phyloP scores from a whole-genome alignment of 2,797 vertebrate species.

The Columba guinea region DNA sequence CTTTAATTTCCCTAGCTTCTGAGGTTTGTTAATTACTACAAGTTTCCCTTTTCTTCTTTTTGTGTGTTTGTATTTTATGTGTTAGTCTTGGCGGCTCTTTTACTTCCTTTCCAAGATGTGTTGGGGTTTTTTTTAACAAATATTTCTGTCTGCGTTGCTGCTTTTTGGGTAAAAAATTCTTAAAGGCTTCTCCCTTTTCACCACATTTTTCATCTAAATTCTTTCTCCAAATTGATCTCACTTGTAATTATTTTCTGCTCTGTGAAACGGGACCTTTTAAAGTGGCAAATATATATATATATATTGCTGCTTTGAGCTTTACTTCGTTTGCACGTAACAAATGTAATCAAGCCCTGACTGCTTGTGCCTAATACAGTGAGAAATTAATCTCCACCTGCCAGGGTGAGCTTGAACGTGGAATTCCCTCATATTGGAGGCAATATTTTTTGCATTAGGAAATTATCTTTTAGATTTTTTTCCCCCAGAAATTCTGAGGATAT shows the following conservation, averaged over 20 bases:
- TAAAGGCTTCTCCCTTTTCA: neutral
- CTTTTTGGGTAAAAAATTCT: neutral
- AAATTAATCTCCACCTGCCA: slow-evolving; percentile 3
- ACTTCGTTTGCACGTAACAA: neutral
- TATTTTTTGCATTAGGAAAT: neutral
- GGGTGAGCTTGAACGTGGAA: neutral
- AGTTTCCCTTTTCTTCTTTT: slow-evolving; percentile 2
- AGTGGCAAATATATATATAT: neutral
- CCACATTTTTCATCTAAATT: neutral
- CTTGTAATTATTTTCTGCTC: slow-evolving; percentile 1
- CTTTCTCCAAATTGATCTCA: neutral
- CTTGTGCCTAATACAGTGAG: neutral
- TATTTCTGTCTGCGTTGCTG: neutral
- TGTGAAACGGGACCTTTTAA: neutral
- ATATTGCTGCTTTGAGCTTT: neutral
- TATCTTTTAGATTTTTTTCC: neutral
- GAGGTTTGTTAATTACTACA: neutral
- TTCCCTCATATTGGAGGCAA: neutral
- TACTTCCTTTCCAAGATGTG: neutral
- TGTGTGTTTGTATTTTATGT: neutral
- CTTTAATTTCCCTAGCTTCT: neutral
- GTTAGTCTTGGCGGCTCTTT: neutral
- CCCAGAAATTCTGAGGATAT: neutral
- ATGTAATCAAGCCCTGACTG: neutral
- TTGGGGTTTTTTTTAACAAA: neutral